phyloP scores from a whole-genome alignment of 2,888 invertebrate species.

The Bhutanitis thaidina region DNA sequence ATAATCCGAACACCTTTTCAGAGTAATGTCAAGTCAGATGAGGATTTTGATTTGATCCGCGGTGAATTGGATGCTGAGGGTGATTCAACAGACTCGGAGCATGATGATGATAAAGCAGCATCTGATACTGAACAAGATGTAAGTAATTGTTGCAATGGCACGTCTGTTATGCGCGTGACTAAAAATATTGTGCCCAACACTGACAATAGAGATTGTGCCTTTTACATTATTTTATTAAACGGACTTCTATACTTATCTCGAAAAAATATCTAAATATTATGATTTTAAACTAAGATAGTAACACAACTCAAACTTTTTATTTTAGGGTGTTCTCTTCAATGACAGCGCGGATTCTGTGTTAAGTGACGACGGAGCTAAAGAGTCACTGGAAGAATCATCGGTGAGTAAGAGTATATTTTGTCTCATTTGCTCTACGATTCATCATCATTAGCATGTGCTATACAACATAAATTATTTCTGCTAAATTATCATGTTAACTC shows the following conservation, averaged over 20 bases:
- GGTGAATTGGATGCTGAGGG: conserved; percentile 45
- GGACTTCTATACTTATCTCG: no score
- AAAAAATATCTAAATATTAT: no score
- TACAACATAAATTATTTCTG: no score
- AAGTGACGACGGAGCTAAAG: conserved; percentile 42
- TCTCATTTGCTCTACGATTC: no score
- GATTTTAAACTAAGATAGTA: no score
- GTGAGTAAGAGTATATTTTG: conserved; percentile 43
- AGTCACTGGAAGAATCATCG: conserved; percentile 45
- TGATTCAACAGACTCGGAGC: conserved; percentile 61
- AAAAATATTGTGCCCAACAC: no score
- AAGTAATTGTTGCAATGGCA: conserved; percentile 22
- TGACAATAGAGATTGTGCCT: no score
- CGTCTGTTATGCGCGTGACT: no score
- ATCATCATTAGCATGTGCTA: no score
- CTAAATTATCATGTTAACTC: no score
- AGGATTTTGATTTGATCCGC: conserved; percentile 41
- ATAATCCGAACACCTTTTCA: conserved; percentile 6
- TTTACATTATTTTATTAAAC: no score
- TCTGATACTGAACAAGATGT: conserved; percentile 71
- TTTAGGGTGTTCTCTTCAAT: conserved; percentile 73
- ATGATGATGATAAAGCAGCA: conserved; percentile 59
- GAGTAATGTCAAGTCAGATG: conserved; percentile 30
- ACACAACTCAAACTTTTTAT: no score
- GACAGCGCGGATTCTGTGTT: conserved; percentile 76